Conservation (phyloP, 1,140 invertebrate species). For the Acromyrmex charruanus region DNA sequence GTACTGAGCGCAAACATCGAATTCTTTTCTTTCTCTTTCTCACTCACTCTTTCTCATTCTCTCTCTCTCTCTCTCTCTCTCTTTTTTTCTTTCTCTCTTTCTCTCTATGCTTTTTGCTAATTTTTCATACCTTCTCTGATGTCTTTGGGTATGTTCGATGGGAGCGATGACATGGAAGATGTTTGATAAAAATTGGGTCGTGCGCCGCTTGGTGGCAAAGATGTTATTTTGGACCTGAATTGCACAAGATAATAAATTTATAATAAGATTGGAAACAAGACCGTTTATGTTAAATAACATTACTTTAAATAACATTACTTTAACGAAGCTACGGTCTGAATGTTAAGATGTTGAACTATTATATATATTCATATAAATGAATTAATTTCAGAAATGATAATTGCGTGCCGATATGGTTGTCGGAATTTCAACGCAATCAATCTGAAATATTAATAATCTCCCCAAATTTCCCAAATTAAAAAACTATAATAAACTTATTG, state of each 20-base stretch:
- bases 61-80: background rate
- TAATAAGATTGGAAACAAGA: background rate
- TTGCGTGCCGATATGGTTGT: too few species aligned
- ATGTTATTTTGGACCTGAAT: conserved; percentile 83
- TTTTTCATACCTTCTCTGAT: conserved; percentile 83
- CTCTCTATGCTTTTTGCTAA: background rate
- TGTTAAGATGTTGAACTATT: too few species aligned
- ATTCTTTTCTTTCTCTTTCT: background rate
- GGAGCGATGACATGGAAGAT: conserved; percentile 82
- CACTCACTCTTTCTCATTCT: background rate
- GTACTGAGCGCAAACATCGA: conserved; percentile 68
- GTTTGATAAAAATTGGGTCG: conserved; percentile 83
- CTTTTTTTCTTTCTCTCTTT: conserved; percentile 3
- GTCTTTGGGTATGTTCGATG: conserved; percentile 82
- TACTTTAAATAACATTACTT: too few species aligned
- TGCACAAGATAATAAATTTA: background rate
- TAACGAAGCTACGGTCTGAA: too few species aligned
- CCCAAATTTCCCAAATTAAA: too few species aligned
- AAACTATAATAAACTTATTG: too few species aligned
- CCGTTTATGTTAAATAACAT: too few species aligned
- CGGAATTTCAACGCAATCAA: too few species aligned
- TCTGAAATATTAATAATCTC: too few species aligned
- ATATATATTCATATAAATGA: too few species aligned
- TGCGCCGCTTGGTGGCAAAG: conserved; percentile 80
- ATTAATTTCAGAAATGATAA: too few species aligned